A percentile compares a stretch with the other conserved stretches of the same genome.
phyloP scores from a whole-genome alignment of 2,797 vertebrate species.

The Arrhamphus sclerolepis region DNA sequence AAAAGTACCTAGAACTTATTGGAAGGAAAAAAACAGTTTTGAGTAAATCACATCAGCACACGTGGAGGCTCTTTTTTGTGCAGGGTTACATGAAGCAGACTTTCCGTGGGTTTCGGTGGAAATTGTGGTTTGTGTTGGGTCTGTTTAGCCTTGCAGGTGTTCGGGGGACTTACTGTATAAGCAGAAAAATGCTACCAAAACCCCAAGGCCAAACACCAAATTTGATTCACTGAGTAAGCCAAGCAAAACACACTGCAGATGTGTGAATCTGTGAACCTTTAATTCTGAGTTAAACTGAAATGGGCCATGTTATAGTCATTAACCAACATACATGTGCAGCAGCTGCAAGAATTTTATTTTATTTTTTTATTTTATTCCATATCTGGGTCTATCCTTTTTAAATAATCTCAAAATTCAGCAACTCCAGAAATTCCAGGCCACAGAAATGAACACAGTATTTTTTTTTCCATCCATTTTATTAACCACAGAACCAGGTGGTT shows the following conservation, averaged over 20 bases:
- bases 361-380: no score
- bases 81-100: not conserved
- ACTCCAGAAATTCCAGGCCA: no score
- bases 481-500: no score
- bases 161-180: conserved; percentile 20
- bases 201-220: conserved; percentile 18
- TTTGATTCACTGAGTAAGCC: not conserved
- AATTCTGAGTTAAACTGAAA: not conserved
- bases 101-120: conserved; percentile 9
- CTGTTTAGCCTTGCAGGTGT: conserved; percentile 43
- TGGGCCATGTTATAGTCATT: not conserved
- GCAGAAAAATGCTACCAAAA: conserved; percentile 14
- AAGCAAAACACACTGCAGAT: conserved; percentile 19
- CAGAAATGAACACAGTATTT: no score
- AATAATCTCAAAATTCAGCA: no score
- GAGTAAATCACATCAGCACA: no score
- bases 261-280: conserved; percentile 2
- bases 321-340: not conserved
- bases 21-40: no score
- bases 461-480: no score
- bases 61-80: not conserved
- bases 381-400: no score
- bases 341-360: not conserved
- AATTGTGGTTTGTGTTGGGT: conserved; percentile 7
- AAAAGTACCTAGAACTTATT: no score